Conservation (phyloP, 37 sponge, comb jelly and placozoan genomes). For the Diacarnus erythraeanus region DNA sequence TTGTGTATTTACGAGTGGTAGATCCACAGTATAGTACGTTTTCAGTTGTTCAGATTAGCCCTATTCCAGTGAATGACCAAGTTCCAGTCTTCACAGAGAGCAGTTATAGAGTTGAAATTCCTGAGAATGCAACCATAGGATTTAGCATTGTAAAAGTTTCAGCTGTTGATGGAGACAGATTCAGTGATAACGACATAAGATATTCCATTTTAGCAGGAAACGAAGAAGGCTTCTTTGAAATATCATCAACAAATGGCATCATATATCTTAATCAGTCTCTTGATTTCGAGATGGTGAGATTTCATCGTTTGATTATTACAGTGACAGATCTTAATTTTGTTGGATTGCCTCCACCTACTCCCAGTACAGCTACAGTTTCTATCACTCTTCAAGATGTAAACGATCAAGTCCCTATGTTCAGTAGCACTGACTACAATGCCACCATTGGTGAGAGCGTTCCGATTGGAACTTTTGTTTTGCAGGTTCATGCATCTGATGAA, state of each 20-base stretch:
- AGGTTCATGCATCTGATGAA: conserved; percentile 37
- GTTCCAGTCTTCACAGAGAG: conserved; percentile 45
- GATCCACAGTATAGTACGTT: conserved; percentile 12
- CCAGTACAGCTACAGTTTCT: neutral
- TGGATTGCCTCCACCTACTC: neutral
- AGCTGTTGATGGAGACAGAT: conserved; percentile 48
- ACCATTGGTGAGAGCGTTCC: conserved; percentile 48
- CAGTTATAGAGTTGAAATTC: neutral
- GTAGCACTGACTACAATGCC: conserved; percentile 16
- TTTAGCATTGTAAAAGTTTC: conserved; percentile 24
- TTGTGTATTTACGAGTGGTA: conserved; percentile 10
- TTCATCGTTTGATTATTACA: conserved; percentile 16
- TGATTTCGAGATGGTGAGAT: conserved; percentile 19
- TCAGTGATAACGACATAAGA: neutral
- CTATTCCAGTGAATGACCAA: conserved; percentile 67
- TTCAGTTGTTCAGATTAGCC: conserved; percentile 8
- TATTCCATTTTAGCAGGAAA: conserved; percentile 30
- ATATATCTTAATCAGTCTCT: neutral
- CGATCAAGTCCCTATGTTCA: conserved; percentile 39
- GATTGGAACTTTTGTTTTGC: conserved; percentile 40
- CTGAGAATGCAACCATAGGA: conserved; percentile 52
- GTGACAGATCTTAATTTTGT: conserved; percentile 15
- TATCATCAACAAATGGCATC: conserved; percentile 21
- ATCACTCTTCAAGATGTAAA: conserved; percentile 36
- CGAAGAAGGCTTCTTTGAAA: conserved; percentile 27